phyloP scores from a whole-genome alignment of 2,113 vertebrate genomes.

The Anarrhichthys ocellatus region DNA sequence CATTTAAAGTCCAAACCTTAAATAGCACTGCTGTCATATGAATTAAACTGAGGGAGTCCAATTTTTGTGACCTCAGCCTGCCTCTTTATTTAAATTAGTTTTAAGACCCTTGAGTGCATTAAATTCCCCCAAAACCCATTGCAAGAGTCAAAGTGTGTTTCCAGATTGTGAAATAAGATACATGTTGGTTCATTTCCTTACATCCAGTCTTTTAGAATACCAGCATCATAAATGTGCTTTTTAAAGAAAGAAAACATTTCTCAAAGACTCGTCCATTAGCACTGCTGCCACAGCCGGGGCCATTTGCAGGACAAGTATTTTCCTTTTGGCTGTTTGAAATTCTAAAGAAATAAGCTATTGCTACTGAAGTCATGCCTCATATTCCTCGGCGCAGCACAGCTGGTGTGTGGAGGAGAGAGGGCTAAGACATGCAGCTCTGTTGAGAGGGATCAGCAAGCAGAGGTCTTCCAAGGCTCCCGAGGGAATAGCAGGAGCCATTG shows the following conservation, averaged over 20 bases:
- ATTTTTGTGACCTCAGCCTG: background rate
- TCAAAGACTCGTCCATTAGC: background rate
- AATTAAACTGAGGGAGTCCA: conserved; percentile 1
- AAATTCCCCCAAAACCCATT: background rate
- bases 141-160: background rate
- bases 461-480: conserved; percentile 22
- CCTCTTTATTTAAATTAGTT: background rate
- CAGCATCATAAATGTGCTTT: background rate
- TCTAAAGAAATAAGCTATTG: conserved; percentile 6
- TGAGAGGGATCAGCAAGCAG: conserved; percentile 47
- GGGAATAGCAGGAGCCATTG: conserved; percentile 27
- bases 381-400: conserved; percentile 11
- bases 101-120: background rate
- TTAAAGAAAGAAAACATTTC: background rate
- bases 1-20: background rate
- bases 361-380: conserved; percentile 6
- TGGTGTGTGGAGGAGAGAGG: conserved; percentile 10
- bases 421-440: conserved; percentile 41
- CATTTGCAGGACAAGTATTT: background rate
- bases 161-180: background rate
- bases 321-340: background rate
- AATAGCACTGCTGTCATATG: conserved; percentile 7
- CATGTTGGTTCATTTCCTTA: background rate
- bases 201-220: background rate
- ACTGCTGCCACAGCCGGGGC: background rate